Base-by-base conservation (phyloP, 1,140 invertebrate genomes). In the Lepidurus apus region DNA sequence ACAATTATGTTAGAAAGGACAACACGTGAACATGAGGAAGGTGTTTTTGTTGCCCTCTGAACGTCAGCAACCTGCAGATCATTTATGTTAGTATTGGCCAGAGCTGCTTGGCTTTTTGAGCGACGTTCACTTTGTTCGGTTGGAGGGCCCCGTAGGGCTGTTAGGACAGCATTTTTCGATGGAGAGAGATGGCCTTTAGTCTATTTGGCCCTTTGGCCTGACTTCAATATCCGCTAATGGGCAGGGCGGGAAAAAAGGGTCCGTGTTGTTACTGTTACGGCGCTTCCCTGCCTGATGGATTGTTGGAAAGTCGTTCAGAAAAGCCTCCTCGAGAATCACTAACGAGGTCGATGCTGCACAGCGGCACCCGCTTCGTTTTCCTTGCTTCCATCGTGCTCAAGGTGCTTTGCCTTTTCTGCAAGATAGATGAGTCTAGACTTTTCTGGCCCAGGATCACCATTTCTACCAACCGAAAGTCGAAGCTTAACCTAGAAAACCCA, bases 371-470 rank as follows among this genome's bases (percentile, higher is more conserved):
- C 21, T 65, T 65, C 17, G 53, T 65, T 65, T 65, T 65, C 53
- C 21, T 65, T 21, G 53, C 53, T 13, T 65, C 53, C 21, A 65
- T 21, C 53, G 53, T 17, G 53, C 53, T 65, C 21, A 34, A 21
- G 53, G 13, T 65, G 53, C 53, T 65, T 65, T 13, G 21, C 21
- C 21, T 65, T 65, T 65, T 65, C 13, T 65, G 53, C 53, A 65
- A 65, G 53, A 65, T 21, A 65, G 53, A 65, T 65, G 53, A 65
- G 53, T 65, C 53, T 65, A 65, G 53, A 65, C 53, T 65, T 17
- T 21, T 65, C 53, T 21, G 13, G 21, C 53, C 53, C 17, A 17
- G 34, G 34, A 34, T 34, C 53, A n/a, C 17, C 9, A n/a, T 65
- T 65, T n/a, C 21, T 21, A 65, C 13, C 21, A 65, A 65, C 53